Evolutionary conservation across 2,888 invertebrate species (phyloP).

Genomic region (Apotomis capreana): DNA sequence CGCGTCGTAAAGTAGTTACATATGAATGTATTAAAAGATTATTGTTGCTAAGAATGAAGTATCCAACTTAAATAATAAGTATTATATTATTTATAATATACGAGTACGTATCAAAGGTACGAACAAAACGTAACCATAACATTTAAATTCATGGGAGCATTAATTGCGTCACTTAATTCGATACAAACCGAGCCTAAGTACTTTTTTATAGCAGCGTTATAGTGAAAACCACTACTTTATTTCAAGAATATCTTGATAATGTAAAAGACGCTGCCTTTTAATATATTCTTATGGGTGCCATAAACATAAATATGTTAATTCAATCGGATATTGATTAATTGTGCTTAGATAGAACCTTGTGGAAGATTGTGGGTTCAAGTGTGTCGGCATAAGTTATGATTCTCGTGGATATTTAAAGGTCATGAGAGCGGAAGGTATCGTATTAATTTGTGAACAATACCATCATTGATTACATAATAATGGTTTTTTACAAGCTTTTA

Average conservation of each 20-base stretch:
- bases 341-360: constrained; percentile 39
- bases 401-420: constrained; percentile 37
- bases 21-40: no score
- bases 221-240: constrained; percentile 22
- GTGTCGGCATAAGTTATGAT: constrained; percentile 29
- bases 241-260: constrained; percentile 22
- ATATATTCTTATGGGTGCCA: constrained; percentile 52
- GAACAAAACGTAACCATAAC: neutral
- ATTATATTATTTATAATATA: no score
- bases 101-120: no score
- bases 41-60: no score
- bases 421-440: constrained; percentile 24
- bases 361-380: constrained; percentile 38
- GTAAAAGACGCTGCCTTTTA: constrained; percentile 48
- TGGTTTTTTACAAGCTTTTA: no score
- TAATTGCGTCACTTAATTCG: constrained; percentile 17
- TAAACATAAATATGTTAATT: constrained; percentile 56
- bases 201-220: constrained; percentile 23
- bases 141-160: constrained; percentile 14
- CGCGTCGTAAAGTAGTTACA: no score
- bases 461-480: constrained; percentile 19
- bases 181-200: constrained; percentile 16
- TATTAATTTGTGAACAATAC: constrained; percentile 36
- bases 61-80: no score
- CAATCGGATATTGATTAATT: constrained; percentile 47